Evolutionary conservation across 2,888 invertebrate species (phyloP), one percentile per base, ranked within the genome.

Genomic region (Stenoptilia bipunctidactyla): DNA sequence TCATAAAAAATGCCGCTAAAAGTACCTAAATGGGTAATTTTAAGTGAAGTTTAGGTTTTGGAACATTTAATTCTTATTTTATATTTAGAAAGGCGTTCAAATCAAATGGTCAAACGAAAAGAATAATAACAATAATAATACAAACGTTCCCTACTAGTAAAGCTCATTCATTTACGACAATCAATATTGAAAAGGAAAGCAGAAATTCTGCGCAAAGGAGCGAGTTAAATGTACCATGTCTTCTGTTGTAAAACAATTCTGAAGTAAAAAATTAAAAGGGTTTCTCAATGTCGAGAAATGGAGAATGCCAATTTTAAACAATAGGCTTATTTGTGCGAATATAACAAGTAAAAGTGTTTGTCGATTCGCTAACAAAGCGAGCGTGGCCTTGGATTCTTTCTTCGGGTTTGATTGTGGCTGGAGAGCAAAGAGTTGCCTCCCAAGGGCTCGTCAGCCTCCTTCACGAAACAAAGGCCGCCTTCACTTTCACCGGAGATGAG

Each of bases 401-500:
- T 61, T 62, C 59, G 69, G 77, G 71, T 70, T 77, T 76, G 76
- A 79, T 80, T 80, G 77, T 73, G 76, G 74, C 74, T 73, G 71
- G 61, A n/a, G n/a, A 77, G 74, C 79, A 79, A 80, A 80, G 79
- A 80, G 79, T 77, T 77, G 67, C 60, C 48, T 61, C 66, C 69
- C 49, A 52, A 51, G 54, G 51, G 54, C 53, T 49, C 51, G 53
- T 47, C 37, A 44, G 52, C 50, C 51, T 51, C 52, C 49, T 49
- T 54, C 52, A 48, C 55, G 61, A 72, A 70, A 76, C 73, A 74
- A 76, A 73, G 66, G 61, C 58, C 61, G 53, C 65, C 55, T 62
- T 72, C 63, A 63, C 68, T 70, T 67, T 67, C 61, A 5, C 34
- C 30, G n/a, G n/a, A 20, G 20, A 20, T 3, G 30, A 30, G 30